Evolutionary conservation across 1,140 invertebrate genomes (phyloP).

Genomic region (Pseudomyrmex gracilis): DNA sequence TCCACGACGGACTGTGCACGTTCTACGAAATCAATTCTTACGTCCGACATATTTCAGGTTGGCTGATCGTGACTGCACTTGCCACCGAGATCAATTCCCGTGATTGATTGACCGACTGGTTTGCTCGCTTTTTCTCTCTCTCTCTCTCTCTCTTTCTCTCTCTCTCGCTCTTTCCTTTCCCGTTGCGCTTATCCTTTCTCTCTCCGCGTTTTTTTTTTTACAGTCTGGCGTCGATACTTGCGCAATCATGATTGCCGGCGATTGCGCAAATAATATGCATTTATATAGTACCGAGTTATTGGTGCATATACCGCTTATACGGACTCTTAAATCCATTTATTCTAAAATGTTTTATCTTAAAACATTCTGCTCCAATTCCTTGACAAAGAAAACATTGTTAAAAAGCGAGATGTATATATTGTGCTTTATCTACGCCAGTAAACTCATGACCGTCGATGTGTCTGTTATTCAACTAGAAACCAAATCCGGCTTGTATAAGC

Average conservation of each 20-base stretch:
- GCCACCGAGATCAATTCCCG: conserved; percentile 63
- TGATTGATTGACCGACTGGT: conserved; percentile 64
- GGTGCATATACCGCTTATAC: conserved; percentile 8
- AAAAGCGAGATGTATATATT: too few species aligned
- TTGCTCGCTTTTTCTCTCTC: conserved; percentile 47
- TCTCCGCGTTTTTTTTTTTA: conserved; percentile 14
- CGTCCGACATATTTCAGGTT: conserved; percentile 67
- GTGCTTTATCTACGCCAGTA: neutral
- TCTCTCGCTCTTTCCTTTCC: neutral
- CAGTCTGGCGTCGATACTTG: conserved; percentile 47
- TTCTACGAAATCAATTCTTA: conserved; percentile 68
- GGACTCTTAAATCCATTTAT: conserved; percentile 6
- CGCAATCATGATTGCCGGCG: conserved; percentile 35
- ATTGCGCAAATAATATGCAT: conserved; percentile 56
- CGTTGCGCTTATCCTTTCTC: conserved; percentile 19
- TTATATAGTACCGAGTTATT: conserved; percentile 28
- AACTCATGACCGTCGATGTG: neutral
- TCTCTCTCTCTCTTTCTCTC: conserved; percentile 10
- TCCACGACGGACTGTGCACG: conserved; percentile 55
- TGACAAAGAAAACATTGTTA: neutral
- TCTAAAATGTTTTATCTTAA: neutral
- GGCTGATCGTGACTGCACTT: conserved; percentile 67
- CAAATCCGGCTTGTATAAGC: neutral
- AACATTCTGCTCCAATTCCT: neutral
- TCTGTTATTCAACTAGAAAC: neutral